phyloP scores from a whole-genome alignment of 2,113 vertebrate species.

The Gasterosteus aculeatus region DNA sequence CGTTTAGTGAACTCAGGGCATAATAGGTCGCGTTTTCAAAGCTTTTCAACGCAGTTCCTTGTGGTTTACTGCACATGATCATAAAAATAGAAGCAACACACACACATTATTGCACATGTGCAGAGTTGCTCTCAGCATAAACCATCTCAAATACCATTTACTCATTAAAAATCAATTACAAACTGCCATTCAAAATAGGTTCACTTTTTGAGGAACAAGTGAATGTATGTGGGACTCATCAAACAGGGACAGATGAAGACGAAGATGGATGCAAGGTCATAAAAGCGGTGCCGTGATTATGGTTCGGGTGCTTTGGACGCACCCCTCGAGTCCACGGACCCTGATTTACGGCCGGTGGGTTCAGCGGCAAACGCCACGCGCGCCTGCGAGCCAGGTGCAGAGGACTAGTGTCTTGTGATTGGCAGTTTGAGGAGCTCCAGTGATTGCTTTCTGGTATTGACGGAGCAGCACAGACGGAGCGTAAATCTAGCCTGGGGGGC shows the following conservation, averaged over 20 bases:
- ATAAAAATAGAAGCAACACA: not conserved
- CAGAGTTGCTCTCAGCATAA: constrained; percentile 6
- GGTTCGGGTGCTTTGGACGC: not conserved
- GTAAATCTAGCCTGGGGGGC: constrained; percentile 55
- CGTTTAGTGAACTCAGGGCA: not conserved
- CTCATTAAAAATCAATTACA: not conserved
- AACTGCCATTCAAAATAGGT: not conserved
- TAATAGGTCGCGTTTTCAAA: not conserved
- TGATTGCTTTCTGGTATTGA: constrained; percentile 65
- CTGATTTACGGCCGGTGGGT: constrained; percentile 1
- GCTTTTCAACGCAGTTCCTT: not conserved
- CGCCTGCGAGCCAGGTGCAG: not conserved
- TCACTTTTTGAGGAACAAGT: constrained; percentile 8
- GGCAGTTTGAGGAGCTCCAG: constrained; percentile 63
- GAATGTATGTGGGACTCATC: not conserved
- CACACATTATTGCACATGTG: not conserved
- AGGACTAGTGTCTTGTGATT: constrained; percentile 45
- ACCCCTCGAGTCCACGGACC: not conserved
- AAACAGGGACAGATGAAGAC: not conserved
- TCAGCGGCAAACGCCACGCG: not conserved
- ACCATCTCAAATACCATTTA: constrained; percentile 5
- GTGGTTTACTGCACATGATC: not conserved
- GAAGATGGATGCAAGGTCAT: constrained; percentile 55
- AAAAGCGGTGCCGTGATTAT: constrained; percentile 21
- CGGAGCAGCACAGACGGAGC: constrained; percentile 42